These are phyloP conservation scores for Synodontis membranacea DNA, from an alignment of 2,113 vertebrate species.

Conservation along the genomic window DNA sequence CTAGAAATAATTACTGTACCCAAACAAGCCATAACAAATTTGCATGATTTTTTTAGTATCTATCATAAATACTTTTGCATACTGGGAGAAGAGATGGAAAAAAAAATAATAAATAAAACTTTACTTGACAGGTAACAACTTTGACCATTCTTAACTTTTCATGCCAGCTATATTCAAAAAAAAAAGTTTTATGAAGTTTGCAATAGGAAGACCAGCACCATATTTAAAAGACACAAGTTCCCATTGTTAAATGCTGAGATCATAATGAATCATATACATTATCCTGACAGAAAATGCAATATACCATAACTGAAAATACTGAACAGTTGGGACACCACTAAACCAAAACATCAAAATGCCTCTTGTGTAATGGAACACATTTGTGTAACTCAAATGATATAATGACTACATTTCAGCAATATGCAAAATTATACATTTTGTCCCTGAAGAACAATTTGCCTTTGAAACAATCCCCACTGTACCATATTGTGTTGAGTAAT, in stretches of 20 bases:
- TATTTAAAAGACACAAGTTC: not conserved
- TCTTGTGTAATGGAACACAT: not conserved
- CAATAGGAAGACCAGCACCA: not conserved
- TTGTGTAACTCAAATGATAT: conserved; percentile 12
- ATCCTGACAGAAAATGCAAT: not conserved
- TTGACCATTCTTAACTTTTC: not conserved
- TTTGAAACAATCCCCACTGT: conserved; percentile 21
- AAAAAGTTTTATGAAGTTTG: not conserved
- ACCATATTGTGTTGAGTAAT: conserved; percentile 18
- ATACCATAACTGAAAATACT: not conserved
- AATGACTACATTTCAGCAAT: conserved; percentile 1
- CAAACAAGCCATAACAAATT: not conserved
- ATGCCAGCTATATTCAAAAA: not conserved
- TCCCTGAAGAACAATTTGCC: not conserved
- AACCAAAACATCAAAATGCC: not conserved
- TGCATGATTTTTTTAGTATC: too few relatives aligned
- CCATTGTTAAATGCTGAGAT: not conserved
- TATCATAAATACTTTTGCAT: not conserved
- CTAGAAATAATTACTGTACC: too few relatives aligned
- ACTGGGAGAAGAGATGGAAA: too few relatives aligned
- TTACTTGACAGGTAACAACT: not conserved
- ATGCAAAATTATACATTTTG: conserved; percentile 24
- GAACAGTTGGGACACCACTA: not conserved
- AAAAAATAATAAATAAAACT: too few relatives aligned
- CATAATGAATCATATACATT: not conserved